These are phyloP conservation scores for Torymus texanus DNA, from an alignment of 2,888 invertebrate species.

Conservation along the genomic window DNA sequence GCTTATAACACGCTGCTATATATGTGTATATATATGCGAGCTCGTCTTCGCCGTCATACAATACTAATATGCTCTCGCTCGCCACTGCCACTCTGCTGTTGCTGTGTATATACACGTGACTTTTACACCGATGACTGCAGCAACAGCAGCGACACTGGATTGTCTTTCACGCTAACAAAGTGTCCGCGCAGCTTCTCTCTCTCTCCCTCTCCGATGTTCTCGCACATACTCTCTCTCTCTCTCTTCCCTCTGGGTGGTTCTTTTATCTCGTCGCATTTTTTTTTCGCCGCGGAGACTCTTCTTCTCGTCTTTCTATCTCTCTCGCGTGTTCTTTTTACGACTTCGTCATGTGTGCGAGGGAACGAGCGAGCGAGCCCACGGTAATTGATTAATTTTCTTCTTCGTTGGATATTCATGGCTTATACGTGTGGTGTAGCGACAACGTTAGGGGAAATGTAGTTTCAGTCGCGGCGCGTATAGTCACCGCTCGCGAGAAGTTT, in stretches of 20 bases:
- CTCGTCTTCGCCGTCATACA: conserved; percentile 12
- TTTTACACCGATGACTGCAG: conserved; percentile 46
- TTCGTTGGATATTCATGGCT: conserved; percentile 29
- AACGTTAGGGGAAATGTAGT: background rate
- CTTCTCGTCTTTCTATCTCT: conserved; percentile 1
- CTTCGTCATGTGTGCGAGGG: background rate
- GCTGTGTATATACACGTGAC: background rate
- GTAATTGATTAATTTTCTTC: conserved; percentile 50
- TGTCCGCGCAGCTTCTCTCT: conserved; percentile 17
- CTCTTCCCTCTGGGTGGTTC: no score
- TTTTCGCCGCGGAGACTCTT: conserved; percentile 4
- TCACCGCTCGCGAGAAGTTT: no score
- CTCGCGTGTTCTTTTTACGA: conserved; percentile 23
- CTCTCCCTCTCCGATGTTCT: conserved; percentile 9
- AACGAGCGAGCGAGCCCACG: background rate
- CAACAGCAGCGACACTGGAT: conserved; percentile 32
- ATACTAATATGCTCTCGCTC: conserved; percentile 19
- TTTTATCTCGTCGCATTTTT: background rate
- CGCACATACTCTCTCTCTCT: no score
- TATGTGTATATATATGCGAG: no score
- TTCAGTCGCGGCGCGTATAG: background rate
- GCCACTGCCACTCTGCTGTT: background rate
- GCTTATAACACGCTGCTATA: background rate
- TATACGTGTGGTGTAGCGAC: background rate
- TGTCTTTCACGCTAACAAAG: conserved; percentile 53